These are phyloP conservation scores for Dendrophyllia cribrosa DNA, from an alignment of 64 coral and sea anemone genomes.

Conservation along the genomic window DNA sequence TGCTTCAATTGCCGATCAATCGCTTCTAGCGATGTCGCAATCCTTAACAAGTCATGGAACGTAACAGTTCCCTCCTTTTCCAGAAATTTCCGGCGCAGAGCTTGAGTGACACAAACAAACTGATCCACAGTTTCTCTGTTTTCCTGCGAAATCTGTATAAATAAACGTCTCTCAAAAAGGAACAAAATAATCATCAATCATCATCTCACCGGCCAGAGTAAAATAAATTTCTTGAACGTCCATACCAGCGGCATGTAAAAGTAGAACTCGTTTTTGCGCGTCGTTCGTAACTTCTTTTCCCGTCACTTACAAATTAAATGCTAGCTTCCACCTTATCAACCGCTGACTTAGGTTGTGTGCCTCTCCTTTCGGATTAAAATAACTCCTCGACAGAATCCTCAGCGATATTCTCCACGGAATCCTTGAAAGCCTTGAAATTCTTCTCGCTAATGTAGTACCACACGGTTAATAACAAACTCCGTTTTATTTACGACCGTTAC, in stretches of 20 bases:
- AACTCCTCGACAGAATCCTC: not conserved
- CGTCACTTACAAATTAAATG: not conserved
- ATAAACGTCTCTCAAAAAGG: constrained; percentile 46
- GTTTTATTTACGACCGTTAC: not conserved
- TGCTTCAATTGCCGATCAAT: not conserved
- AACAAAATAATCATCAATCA: constrained; percentile 52
- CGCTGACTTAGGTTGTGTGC: not conserved
- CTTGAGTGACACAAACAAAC: constrained; percentile 16
- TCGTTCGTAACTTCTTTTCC: not conserved
- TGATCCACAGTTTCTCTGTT: constrained; percentile 48
- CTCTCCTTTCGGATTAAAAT: not conserved
- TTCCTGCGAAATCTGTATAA: constrained; percentile 30
- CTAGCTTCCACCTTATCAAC: constrained; percentile 2
- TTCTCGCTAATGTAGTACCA: not conserved
- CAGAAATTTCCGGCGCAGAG: not conserved
- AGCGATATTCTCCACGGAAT: not conserved
- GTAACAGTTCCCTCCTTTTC: constrained; percentile 3
- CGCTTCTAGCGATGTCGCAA: not conserved
- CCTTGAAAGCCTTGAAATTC: not conserved
- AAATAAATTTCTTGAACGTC: not conserved
- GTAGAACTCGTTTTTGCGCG: not conserved
- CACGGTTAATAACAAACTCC: not conserved
- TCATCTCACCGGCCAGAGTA: not conserved
- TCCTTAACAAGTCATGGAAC: not conserved
- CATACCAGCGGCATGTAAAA: not conserved